Evolutionary conservation across 2,888 invertebrate genomes (phyloP).

Genomic region (Podotricha telesiphe): DNA sequence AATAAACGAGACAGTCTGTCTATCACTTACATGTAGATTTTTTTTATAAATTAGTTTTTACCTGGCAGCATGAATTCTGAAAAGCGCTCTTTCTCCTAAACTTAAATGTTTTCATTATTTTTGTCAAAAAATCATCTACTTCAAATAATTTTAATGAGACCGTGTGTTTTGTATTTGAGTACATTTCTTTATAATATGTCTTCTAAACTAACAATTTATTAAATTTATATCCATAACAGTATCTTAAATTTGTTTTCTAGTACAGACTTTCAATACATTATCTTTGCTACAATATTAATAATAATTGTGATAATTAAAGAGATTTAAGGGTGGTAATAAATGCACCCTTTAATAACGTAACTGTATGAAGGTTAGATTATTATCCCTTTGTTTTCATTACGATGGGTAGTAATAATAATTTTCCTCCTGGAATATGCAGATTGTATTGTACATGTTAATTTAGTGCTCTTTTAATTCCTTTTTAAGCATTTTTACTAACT

Average conservation of each 20-base stretch:
- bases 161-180: background rate
- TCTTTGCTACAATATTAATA: background rate
- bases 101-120: too few relatives aligned
- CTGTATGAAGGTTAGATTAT: background rate
- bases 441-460: background rate
- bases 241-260: background rate
- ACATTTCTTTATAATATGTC: background rate
- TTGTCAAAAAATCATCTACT: background rate
- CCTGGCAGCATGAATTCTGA: conserved; percentile 13
- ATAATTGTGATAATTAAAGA: conserved; percentile 13
- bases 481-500: background rate
- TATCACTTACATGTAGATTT: background rate
- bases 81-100: background rate
- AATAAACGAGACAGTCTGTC: conserved; percentile 16
- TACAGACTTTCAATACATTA: background rate
- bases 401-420: background rate
- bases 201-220: background rate
- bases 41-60: conserved; percentile 9
- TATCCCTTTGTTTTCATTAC: background rate
- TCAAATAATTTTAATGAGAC: background rate
- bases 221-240: background rate
- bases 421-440: background rate
- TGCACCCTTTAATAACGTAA: conserved; percentile 19
- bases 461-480: background rate
- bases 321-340: conserved; percentile 18